Evolutionary conservation across 2,113 vertebrate genomes (phyloP), one percentile per base, ranked within the genome.

Genomic region (Nyctibius bracteatus): DNA sequence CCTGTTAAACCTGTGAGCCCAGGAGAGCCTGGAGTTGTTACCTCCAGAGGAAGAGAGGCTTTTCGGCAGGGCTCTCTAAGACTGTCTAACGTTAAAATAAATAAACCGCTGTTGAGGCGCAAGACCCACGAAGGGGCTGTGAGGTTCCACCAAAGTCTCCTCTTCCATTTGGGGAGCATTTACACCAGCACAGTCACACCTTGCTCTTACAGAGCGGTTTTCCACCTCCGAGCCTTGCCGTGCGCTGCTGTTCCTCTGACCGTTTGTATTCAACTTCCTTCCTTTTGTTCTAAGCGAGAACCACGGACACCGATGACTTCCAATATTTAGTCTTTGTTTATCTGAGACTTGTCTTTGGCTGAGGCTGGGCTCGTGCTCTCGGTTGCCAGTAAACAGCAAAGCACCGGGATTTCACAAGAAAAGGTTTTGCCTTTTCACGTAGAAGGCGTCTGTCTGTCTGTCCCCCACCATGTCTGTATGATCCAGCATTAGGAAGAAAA

Each of bases 261-360:
- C 82, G 77, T 95, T 96, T 95, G 43, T 91, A 28, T 57, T 47
- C 39, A 2, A 20, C 41, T 97, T 96, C 95, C 96, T 97, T 94
- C 86, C 92, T 94, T 78, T 81, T 88, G 90, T 89, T 91, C 77
- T 23, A 52, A 79, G 73, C 37, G 41, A 91, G 91, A 89, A 3
- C 88, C 81, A 20, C 0, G 92, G 92, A 65, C 80, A 58, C 94
- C 51, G 18, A 92, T 21, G 70, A 95, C 86, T 94, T 93, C 91
- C 95, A 93, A 15, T 84, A 44, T 57, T 33, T 59, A 58, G 51
- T 17, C 80, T 81, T 47, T 96, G 96, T 94, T 96, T 96, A 78
- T 92, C 71, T 94, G 89, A 27, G 65, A 63, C 30, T 55, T 31
- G n/a, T 70, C 88, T 96, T 86, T 67, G 92, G 78, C 78, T 85